phyloP scores from a whole-genome alignment of 2,113 vertebrate genomes.

The Ascaphus truei region DNA sequence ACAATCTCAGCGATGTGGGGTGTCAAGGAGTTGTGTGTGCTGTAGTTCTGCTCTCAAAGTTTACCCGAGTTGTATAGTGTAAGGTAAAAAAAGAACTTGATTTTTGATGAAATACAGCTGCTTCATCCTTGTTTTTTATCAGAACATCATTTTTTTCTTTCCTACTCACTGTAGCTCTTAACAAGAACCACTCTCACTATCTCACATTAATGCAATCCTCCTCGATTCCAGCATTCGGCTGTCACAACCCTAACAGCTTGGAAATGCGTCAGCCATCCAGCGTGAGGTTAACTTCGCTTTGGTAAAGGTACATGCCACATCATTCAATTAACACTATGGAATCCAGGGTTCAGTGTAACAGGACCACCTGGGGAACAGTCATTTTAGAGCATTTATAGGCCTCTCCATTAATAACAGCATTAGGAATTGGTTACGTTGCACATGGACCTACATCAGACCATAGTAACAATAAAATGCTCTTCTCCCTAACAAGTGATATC shows the following conservation, averaged over 20 bases:
- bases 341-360: background rate
- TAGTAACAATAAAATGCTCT: background rate
- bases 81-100: too few species aligned
- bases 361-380: conserved; percentile 14
- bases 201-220: too few species aligned
- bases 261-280: conserved; percentile 13
- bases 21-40: too few species aligned
- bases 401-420: conserved; percentile 27
- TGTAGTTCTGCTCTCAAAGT: too few species aligned
- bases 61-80: too few species aligned
- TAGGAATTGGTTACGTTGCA: background rate
- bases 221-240: background rate
- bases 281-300: conserved; percentile 7
- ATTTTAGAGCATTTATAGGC: background rate
- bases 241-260: conserved; percentile 27
- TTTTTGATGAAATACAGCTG: too few species aligned
- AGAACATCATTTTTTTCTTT: too few species aligned
- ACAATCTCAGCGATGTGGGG: too few species aligned
- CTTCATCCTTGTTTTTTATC: too few species aligned
- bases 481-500: conserved; percentile 10
- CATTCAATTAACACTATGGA: conserved; percentile 1
- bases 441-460: background rate
- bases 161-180: too few species aligned
- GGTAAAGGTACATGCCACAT: background rate
- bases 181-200: too few species aligned